A percentile compares a stretch with the other conserved stretches of the same genome.
Evolutionary conservation across 2,888 invertebrate species (phyloP).

Genomic region (Drosophila hamatofila): DNA sequence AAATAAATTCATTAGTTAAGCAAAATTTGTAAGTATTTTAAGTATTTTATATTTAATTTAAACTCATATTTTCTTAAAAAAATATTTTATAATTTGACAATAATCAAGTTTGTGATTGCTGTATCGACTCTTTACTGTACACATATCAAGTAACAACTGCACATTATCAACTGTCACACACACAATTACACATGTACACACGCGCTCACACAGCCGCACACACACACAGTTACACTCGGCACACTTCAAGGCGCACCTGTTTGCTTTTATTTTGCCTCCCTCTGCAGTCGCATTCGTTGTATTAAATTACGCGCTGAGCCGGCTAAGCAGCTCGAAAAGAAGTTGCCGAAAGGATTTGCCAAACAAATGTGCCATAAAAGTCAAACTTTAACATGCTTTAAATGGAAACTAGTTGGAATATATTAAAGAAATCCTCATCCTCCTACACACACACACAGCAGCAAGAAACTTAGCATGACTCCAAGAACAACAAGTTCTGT

Average conservation of each 20-base stretch:
- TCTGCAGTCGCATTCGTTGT: conserved; percentile 30
- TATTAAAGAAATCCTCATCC: conserved; percentile 46
- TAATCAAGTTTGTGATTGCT: too few relatives aligned
- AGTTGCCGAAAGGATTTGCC: conserved; percentile 23
- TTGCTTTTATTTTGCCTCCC: conserved; percentile 37
- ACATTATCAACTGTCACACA: conserved; percentile 56
- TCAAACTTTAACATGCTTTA: conserved; percentile 25
- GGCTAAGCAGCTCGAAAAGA: conserved; percentile 64
- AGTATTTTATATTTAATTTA: too few relatives aligned
- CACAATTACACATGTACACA: conserved; percentile 33
- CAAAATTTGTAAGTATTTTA: too few relatives aligned
- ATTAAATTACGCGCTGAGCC: conserved; percentile 74
- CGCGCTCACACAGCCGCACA: conserved; percentile 1
- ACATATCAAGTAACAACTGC: conserved; percentile 59
- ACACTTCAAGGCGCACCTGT: conserved; percentile 69
- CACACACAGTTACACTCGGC: conserved; percentile 53
- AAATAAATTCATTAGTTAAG: background rate
- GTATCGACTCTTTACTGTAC: conserved; percentile 19
- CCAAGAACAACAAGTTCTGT: conserved; percentile 10
- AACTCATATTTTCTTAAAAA: background rate
- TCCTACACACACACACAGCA: background rate
- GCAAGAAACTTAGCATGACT: conserved; percentile 9
- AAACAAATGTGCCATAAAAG: conserved; percentile 10
- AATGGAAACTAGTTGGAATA: conserved; percentile 37
- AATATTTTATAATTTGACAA: background rate